These are phyloP conservation scores for Leptobrachium leishanense DNA, from an alignment of 2,113 vertebrate species.

Conservation along the genomic window DNA sequence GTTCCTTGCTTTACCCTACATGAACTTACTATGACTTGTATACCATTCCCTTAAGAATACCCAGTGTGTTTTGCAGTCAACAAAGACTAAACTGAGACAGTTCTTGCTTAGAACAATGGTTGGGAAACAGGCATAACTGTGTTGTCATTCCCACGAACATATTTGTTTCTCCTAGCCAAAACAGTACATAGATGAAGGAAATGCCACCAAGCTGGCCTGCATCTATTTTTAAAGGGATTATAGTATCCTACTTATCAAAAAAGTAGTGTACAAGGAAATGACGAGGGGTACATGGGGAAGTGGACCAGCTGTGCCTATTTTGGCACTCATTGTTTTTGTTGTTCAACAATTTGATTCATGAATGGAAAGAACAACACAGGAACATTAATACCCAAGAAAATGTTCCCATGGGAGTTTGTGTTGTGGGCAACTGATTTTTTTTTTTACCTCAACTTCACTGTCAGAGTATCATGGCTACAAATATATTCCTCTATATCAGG, in stretches of 20 bases:
- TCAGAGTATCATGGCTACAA: too few species aligned
- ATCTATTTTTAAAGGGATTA: conserved; percentile 55
- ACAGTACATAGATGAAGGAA: not conserved
- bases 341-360: conserved; percentile 17
- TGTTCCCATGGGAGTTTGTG: not conserved
- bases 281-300: conserved; percentile 60
- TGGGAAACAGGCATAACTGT: too few species aligned
- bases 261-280: conserved; percentile 69
- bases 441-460: too few species aligned
- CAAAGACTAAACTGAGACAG: too few species aligned
- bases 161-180: not conserved
- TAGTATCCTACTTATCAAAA: conserved; percentile 64
- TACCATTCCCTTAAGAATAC: too few species aligned
- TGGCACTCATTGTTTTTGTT: conserved; percentile 62
- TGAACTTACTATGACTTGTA: too few species aligned
- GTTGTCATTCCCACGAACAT: too few species aligned
- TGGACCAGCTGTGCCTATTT: conserved; percentile 73
- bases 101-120: too few species aligned
- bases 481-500: too few species aligned
- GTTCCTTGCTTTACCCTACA: too few species aligned
- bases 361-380: conserved; percentile 62
- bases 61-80: too few species aligned
- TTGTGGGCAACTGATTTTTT: not conserved
- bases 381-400: conserved; percentile 49
- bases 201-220: not conserved